Evolutionary conservation across 2,113 vertebrate species (phyloP), one percentile per base, ranked within the genome.

Genomic region (Vombatus ursinus): DNA sequence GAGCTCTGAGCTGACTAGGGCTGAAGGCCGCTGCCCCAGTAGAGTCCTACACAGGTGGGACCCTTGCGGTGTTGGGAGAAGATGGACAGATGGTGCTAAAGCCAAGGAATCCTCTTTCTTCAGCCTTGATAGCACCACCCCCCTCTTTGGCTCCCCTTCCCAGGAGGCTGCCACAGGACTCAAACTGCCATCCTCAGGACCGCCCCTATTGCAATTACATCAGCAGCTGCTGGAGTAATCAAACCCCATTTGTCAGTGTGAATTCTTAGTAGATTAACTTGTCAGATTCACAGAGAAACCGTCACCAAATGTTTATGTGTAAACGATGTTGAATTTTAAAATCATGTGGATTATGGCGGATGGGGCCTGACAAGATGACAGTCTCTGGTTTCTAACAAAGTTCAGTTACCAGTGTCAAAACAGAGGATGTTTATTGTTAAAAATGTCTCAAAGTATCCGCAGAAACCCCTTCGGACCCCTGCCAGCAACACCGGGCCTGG

Each of bases 361-460:
- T 98, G 98, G 98, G 98, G 98, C 98, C 98, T 99, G 99, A 99
- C 99, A 99, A 98, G 98, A 98, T 99, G 98, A 99, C 98, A 98
- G 99, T 98, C 98, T 99, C 99, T 99, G 99, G 99, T 99, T 99
- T 99, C 98, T 99, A 99, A 99, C 99, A 99, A 98, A 98, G 98
- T 98, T 98, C 98, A 98, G 98, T 98, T 98, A 98, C 98, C 98
- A 97, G 98, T 98, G 97, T 93, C 98, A 77, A 98, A 98, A 98
- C 98, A 98, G 98, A 98, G 98, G 98, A 98, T 98, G 98, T 98
- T 99, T 99, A 98, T 99, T 98, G 98, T 99, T 98, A 98, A 98
- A 98, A 98, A 98, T 98, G 98, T 98, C 98, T 98, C 98, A 98
- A 98, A 98, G 98, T 96, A 98, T 98, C 98, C 98, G 97, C 96